These are phyloP conservation scores for Mythimna impura DNA, from an alignment of 2,888 invertebrate genomes.

Conservation along the genomic window DNA sequence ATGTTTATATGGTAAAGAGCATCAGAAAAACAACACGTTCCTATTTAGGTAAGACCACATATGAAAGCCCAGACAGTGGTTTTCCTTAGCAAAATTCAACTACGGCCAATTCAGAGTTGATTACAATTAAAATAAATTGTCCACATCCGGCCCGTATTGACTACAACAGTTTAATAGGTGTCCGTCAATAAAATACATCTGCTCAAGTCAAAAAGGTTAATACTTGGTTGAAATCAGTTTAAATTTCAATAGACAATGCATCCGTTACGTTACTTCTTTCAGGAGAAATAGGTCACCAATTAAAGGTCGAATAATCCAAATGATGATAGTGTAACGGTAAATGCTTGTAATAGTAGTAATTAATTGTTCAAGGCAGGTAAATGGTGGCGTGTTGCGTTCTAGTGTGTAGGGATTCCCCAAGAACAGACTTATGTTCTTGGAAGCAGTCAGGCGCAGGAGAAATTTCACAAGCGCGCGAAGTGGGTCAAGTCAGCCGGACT, in stretches of 20 bases:
- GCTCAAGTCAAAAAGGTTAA: constrained; percentile 79
- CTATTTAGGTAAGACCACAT: background rate
- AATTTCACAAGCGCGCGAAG: constrained; percentile 87
- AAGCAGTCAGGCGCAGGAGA: constrained; percentile 84
- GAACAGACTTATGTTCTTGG: constrained; percentile 80
- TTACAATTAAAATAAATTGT: constrained; percentile 87
- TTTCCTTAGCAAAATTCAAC: constrained; percentile 61
- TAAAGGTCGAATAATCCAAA: constrained; percentile 24
- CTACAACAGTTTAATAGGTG: constrained; percentile 84
- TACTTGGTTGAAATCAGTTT: constrained; percentile 77
- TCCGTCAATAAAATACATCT: constrained; percentile 86
- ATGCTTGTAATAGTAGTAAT: constrained; percentile 38
- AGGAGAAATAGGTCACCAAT: constrained; percentile 49
- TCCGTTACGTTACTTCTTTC: constrained; percentile 33
- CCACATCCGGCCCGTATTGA: constrained; percentile 86
- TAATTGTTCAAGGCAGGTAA: constrained; percentile 67
- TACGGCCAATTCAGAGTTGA: constrained; percentile 72
- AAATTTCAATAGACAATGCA: constrained; percentile 65
- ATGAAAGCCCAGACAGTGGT: constrained; percentile 48
- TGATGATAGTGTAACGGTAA: constrained; percentile 22
- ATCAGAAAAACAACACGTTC: background rate
- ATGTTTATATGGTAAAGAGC: background rate
- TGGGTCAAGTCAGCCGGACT: constrained; percentile 90
- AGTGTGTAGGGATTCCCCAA: constrained; percentile 83
- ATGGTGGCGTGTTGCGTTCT: constrained; percentile 50